A percentile compares a stretch with the other conserved stretches of the same genome.
These are phyloP conservation scores for Sebastes miniatus DNA, from an alignment of 2,797 vertebrate genomes.

Conservation along the genomic window DNA sequence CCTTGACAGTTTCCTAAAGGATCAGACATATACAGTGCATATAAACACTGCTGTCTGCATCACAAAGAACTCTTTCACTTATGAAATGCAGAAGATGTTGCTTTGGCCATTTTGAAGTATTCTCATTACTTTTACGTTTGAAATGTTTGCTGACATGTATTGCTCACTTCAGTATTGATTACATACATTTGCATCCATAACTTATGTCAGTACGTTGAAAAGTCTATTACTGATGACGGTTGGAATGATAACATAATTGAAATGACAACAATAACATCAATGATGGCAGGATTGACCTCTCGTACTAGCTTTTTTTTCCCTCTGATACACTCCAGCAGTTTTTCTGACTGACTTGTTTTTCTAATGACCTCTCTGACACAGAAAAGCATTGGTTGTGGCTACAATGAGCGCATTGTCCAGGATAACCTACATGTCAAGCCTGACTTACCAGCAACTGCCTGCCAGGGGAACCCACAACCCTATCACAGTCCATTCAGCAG, in stretches of 20 bases:
- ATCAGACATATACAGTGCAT: neutral
- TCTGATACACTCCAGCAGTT: constrained; percentile 61
- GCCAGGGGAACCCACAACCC: constrained; percentile 37
- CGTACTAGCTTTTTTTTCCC: constrained; percentile 12
- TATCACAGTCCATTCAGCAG: constrained; percentile 26
- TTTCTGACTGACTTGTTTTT: constrained; percentile 71
- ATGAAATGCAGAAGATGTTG: neutral
- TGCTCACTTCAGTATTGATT: constrained; percentile 23
- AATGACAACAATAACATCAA: constrained; percentile 35
- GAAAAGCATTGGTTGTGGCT: constrained; percentile 47
- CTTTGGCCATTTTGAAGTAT: neutral
- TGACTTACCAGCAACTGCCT: constrained; percentile 62
- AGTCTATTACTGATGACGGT: neutral
- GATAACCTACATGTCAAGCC: constrained; percentile 75
- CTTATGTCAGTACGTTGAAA: neutral
- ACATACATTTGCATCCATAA: constrained; percentile 2
- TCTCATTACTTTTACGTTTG: neutral
- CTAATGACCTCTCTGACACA: constrained; percentile 69
- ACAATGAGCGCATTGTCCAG: constrained; percentile 76
- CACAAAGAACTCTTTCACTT: neutral
- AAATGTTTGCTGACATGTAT: neutral
- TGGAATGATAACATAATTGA: constrained; percentile 13
- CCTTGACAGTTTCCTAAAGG: constrained; percentile 13
- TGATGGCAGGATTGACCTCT: constrained; percentile 28
- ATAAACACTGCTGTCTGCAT: neutral